Evolutionary conservation across 2,888 invertebrate species (phyloP).

Genomic region (Athalia rosae): DNA sequence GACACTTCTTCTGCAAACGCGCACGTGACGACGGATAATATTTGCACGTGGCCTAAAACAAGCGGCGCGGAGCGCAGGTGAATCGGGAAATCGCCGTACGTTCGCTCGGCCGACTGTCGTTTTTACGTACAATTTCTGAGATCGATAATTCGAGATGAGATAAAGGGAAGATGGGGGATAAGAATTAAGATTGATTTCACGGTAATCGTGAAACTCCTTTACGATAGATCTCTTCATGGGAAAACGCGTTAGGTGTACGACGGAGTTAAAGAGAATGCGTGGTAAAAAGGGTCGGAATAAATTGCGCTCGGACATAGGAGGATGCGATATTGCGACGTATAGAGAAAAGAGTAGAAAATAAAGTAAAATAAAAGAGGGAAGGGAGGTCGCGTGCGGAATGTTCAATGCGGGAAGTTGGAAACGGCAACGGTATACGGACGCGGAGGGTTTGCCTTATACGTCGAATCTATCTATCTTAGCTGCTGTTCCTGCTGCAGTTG

Average conservation of each 20-base stretch:
- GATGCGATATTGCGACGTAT: not conserved
- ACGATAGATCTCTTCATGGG: too few species aligned
- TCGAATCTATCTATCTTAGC: slow-evolving; percentile 39
- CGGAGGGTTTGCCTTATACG: slow-evolving; percentile 40
- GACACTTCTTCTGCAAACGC: not conserved
- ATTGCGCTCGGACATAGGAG: not conserved
- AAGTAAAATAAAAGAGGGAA: slow-evolving; percentile 19
- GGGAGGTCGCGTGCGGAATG: slow-evolving; percentile 42
- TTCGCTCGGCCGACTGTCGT: too few species aligned
- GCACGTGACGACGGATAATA: slow-evolving; percentile 19
- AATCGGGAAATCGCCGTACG: too few species aligned
- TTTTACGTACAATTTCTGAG: too few species aligned
- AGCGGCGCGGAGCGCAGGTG: not conserved
- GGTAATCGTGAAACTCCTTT: not conserved
- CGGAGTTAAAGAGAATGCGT: not conserved
- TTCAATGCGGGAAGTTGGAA: slow-evolving; percentile 43
- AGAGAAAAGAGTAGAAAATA: slow-evolving; percentile 1
- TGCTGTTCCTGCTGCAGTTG: not conserved
- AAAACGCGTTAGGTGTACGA: too few species aligned
- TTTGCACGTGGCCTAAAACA: not conserved
- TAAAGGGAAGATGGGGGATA: not conserved
- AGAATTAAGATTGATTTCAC: not conserved
- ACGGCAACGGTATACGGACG: slow-evolving; percentile 40
- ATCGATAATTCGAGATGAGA: too few species aligned
- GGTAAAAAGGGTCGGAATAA: not conserved